Percentiles rank a stretch among this genome's conserved stretches.
Conservation (phyloP, 2,888 invertebrate genomes). For the Oeneis ivallda region DNA sequence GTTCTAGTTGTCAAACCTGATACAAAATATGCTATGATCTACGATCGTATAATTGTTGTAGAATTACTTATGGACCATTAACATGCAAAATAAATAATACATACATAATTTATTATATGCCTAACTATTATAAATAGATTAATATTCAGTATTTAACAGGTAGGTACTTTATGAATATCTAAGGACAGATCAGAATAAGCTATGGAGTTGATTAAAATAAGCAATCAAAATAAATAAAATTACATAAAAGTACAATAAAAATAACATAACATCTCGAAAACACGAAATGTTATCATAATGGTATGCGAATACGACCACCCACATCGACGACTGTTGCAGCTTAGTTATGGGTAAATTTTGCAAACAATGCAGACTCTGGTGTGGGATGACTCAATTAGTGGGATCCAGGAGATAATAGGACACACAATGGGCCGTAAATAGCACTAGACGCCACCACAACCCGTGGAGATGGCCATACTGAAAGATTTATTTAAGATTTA, state of each 20-base stretch:
- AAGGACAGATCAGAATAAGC: background rate
- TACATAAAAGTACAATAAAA: constrained; percentile 15
- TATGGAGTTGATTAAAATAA: background rate
- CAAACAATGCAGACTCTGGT: constrained; percentile 72
- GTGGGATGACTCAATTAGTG: constrained; percentile 78
- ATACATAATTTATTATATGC: too few species aligned
- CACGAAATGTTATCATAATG: constrained; percentile 40
- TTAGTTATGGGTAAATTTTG: constrained; percentile 70
- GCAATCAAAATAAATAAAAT: background rate
- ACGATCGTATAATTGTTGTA: too few species aligned
- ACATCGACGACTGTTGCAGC: constrained; percentile 54
- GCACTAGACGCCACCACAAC: constrained; percentile 47
- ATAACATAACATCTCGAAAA: constrained; percentile 28
- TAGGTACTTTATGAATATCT: too few species aligned
- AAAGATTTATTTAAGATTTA: constrained; percentile 41
- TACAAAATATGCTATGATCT: too few species aligned
- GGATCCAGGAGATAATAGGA: constrained; percentile 61
- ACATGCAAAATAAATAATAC: too few species aligned
- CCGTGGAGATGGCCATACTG: constrained; percentile 25
- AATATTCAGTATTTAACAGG: too few species aligned
- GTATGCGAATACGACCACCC: constrained; percentile 62
- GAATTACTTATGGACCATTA: too few species aligned
- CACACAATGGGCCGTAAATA: constrained; percentile 71
- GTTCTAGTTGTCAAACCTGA: too few species aligned
- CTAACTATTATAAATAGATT: too few species aligned